These are phyloP conservation scores for Sula dactylatra DNA, from an alignment of 2,113 vertebrate genomes.

Conservation along the genomic window DNA sequence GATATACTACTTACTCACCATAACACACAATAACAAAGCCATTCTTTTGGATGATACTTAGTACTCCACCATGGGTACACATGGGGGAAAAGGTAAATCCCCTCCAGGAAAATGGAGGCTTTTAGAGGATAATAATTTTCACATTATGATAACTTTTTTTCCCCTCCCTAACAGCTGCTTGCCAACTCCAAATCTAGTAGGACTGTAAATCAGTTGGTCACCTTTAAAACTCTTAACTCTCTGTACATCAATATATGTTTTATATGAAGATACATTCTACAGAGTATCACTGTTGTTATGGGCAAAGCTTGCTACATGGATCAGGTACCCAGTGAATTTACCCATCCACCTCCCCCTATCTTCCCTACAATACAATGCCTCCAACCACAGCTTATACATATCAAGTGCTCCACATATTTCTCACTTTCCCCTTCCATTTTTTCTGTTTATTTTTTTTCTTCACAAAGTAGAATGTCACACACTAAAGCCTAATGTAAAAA, in stretches of 20 bases:
- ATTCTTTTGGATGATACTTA: neutral
- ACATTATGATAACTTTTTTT: neutral
- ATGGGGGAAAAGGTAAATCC: neutral
- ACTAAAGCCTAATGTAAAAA: neutral
- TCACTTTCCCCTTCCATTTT: neutral
- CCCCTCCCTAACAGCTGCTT: neutral
- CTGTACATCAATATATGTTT: neutral
- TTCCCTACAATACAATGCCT: neutral
- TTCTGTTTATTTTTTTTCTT: neutral
- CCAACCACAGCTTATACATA: neutral
- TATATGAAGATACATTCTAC: neutral
- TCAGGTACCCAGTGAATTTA: neutral
- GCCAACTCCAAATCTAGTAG: neutral
- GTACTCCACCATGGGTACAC: neutral
- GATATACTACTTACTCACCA: neutral
- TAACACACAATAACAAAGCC: neutral
- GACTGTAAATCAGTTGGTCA: neutral
- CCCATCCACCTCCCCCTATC: neutral
- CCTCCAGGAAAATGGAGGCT: neutral
- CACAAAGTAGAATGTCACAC: neutral
- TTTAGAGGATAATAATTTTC: neutral
- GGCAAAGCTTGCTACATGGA: neutral
- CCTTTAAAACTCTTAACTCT: neutral
- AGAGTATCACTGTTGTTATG: neutral
- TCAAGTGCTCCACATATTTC: neutral